Evolutionary conservation across 1,140 invertebrate genomes (phyloP).

Genomic region (Kradibia gibbosae): DNA sequence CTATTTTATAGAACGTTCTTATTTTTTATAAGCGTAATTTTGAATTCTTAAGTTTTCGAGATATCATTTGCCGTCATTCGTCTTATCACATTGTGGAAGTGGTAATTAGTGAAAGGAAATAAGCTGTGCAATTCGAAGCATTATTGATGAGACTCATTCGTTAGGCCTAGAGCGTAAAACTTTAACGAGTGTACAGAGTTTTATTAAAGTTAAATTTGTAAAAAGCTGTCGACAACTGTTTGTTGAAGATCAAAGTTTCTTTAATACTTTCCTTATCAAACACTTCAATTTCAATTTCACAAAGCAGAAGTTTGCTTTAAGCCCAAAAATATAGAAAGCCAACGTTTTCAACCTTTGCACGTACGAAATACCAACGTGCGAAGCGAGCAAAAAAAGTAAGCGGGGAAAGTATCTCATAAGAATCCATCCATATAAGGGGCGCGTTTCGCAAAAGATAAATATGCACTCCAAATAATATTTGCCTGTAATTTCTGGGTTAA

Average conservation of each 20-base stretch:
- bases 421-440: not conserved
- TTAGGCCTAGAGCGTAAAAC: not conserved
- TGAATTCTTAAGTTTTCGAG: no score
- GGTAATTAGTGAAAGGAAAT: no score
- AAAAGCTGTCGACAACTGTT: not conserved
- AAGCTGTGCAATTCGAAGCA: no score
- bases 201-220: no score
- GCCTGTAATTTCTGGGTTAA: not conserved
- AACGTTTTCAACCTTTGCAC: constrained; percentile 8
- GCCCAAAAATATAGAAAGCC: not conserved
- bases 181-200: not conserved
- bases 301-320: not conserved
- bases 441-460: not conserved
- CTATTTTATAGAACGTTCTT: no score
- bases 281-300: constrained; percentile 9
- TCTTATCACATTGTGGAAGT: no score
- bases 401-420: not conserved
- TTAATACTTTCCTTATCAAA: not conserved
- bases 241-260: not conserved
- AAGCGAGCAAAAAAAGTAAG: not conserved
- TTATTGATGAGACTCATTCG: no score
- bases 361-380: not conserved
- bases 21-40: no score
- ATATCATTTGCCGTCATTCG: no score
- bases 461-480: not conserved